Percentiles rank a stretch among this genome's conserved stretches.
phyloP scores from a whole-genome alignment of 2,888 invertebrate genomes.

The Yponomeuta cagnagella region DNA sequence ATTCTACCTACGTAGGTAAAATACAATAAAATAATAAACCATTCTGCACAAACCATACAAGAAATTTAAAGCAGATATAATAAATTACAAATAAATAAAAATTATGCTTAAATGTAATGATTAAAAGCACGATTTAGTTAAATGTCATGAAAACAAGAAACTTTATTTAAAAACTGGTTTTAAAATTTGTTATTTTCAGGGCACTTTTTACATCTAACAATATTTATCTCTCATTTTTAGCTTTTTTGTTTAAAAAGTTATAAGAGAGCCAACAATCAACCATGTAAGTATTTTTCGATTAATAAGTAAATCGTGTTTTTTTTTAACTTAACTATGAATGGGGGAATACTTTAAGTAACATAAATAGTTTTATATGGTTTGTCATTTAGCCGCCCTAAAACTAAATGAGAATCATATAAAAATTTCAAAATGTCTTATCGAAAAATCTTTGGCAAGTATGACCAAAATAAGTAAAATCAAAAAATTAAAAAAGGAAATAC shows the following conservation, averaged over 20 bases:
- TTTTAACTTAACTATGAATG: conserved; percentile 42
- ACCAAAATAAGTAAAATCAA: conserved; percentile 1
- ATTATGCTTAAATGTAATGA: conserved; percentile 35
- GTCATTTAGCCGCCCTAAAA: conserved; percentile 75
- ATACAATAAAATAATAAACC: conserved; percentile 28
- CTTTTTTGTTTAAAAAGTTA: conserved; percentile 8
- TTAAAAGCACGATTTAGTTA: conserved; percentile 32
- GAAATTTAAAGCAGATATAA: conserved; percentile 51
- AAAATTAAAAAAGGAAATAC: conserved; percentile 2
- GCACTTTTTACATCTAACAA: background rate
- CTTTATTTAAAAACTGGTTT: background rate
- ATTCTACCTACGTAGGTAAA: conserved; percentile 72
- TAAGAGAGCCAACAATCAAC: background rate
- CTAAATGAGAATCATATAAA: conserved; percentile 72
- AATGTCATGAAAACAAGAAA: background rate
- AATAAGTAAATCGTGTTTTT: conserved; percentile 36
- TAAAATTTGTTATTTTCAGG: conserved; percentile 6
- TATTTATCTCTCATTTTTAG: background rate
- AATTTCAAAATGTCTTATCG: conserved; percentile 16
- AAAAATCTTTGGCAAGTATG: conserved; percentile 14
- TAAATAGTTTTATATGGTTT: conserved; percentile 64
- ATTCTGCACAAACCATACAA: conserved; percentile 67
- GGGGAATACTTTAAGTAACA: conserved; percentile 59
- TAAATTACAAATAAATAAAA: conserved; percentile 27
- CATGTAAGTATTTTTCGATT: conserved; percentile 18